phyloP scores from a whole-genome alignment of 1,140 invertebrate genomes.

The Onthophagus taurus region DNA sequence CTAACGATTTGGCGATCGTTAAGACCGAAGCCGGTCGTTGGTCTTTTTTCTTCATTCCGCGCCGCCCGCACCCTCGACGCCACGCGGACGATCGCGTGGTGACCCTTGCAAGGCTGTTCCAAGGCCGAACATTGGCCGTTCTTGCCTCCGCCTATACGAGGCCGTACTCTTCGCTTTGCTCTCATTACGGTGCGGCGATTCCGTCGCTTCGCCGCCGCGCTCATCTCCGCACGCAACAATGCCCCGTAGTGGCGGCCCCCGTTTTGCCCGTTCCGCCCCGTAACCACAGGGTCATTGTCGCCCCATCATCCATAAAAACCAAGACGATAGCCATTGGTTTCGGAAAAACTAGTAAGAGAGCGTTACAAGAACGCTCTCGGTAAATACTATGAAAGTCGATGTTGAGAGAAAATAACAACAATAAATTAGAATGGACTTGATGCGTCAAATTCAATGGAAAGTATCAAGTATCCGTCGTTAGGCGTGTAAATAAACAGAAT shows the following conservation, averaged over 20 bases:
- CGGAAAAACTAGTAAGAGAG: neutral
- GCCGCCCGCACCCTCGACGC: constrained; percentile 19
- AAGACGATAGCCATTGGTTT: neutral
- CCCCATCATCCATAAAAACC: neutral
- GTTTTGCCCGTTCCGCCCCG: neutral
- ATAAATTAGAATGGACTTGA: too few relatives aligned
- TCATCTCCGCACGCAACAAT: neutral
- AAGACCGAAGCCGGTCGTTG: too few relatives aligned
- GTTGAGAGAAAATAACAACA: too few relatives aligned
- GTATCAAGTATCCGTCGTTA: too few relatives aligned
- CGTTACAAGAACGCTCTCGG: neutral
- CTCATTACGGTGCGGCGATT: constrained; percentile 13
- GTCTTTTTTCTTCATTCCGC: too few relatives aligned
- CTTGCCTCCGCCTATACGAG: constrained; percentile 20
- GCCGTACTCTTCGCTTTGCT: constrained; percentile 22
- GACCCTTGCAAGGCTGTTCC: constrained; percentile 30
- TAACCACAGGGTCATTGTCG: neutral
- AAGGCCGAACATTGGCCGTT: constrained; percentile 31
- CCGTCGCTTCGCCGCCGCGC: neutral
- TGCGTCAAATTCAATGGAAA: too few relatives aligned
- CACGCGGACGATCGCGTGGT: too few relatives aligned
- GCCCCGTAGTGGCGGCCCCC: neutral
- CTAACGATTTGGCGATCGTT: too few relatives aligned
- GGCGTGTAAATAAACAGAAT: too few relatives aligned
- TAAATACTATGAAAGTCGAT: too few relatives aligned